phyloP scores from a whole-genome alignment of 1,140 invertebrate genomes.

The Bradynema listronoti region DNA sequence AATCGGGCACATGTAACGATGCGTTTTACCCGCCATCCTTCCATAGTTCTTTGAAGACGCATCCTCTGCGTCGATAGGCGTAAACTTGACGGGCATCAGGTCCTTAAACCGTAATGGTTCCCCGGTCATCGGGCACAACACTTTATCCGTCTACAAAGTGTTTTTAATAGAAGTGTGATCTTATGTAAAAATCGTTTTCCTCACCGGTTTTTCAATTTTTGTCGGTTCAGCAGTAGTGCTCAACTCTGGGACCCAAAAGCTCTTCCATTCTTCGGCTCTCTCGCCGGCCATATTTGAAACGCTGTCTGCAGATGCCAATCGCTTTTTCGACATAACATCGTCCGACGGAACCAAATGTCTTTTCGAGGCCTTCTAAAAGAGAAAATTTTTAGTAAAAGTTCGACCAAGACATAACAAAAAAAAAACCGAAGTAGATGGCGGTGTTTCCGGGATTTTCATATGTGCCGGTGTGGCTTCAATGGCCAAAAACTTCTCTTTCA shows the following conservation, averaged over 20 bases:
- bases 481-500: conserved; percentile 66
- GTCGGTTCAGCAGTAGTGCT: conserved; percentile 70
- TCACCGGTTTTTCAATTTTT: conserved; percentile 73
- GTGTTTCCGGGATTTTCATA: conserved; percentile 55
- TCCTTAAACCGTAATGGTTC: conserved; percentile 83
- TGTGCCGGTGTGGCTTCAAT: conserved; percentile 48
- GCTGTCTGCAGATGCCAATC: conserved; percentile 18
- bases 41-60: conserved; percentile 10
- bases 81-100: conserved; percentile 87
- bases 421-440: conserved; percentile 12
- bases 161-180: background rate
- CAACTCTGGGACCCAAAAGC: conserved; percentile 93
- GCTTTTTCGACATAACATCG: conserved; percentile 19
- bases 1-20: conserved; percentile 91
- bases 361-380: conserved; percentile 8
- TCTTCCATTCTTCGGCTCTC: conserved; percentile 72
- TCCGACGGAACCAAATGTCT: conserved; percentile 10
- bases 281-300: conserved; percentile 56
- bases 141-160: conserved; percentile 57
- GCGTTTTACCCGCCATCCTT: conserved; percentile 60
- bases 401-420: conserved; percentile 2
- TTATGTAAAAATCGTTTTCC: conserved; percentile 25
- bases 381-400: background rate
- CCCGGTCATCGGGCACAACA: conserved; percentile 88
- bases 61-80: conserved; percentile 67